These are phyloP conservation scores for Laupala kohalensis DNA, from an alignment of 1,140 invertebrate species.

Conservation along the genomic window DNA sequence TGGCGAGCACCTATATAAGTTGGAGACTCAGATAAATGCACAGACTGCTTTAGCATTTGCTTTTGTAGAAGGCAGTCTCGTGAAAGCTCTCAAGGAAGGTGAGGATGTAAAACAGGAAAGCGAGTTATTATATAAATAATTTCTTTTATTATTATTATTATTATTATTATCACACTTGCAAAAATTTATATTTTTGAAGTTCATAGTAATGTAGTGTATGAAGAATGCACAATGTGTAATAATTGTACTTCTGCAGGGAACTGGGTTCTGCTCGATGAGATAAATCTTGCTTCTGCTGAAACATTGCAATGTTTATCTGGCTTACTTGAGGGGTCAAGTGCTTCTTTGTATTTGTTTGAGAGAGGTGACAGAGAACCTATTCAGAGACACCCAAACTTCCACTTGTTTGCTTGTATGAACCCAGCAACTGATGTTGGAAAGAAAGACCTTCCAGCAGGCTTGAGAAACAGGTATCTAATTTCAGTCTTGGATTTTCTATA, in stretches of 20 bases:
- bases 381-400: slow-evolving; percentile 74
- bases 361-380: slow-evolving; percentile 71
- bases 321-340: slow-evolving; percentile 68
- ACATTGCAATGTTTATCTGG: slow-evolving; percentile 89
- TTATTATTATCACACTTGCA: neutral
- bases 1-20: slow-evolving; percentile 49
- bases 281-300: slow-evolving; percentile 91
- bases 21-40: slow-evolving; percentile 52
- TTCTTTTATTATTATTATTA: no score
- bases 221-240: neutral
- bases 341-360: slow-evolving; percentile 72
- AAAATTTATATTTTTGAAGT: neutral
- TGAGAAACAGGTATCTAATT: slow-evolving; percentile 64
- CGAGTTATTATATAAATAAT: no score
- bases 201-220: neutral
- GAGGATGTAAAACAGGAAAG: neutral
- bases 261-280: slow-evolving; percentile 95
- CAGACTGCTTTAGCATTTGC: slow-evolving; percentile 70
- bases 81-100: slow-evolving; percentile 77
- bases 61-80: slow-evolving; percentile 84
- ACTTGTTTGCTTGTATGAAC: slow-evolving; percentile 99
- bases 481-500: no score
- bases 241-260: slow-evolving; percentile 35
- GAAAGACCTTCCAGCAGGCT: slow-evolving; percentile 80
- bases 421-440: slow-evolving; percentile 99